Base-by-base conservation (phyloP, 2,113 vertebrate genomes). In the Macquaria australasica region DNA sequence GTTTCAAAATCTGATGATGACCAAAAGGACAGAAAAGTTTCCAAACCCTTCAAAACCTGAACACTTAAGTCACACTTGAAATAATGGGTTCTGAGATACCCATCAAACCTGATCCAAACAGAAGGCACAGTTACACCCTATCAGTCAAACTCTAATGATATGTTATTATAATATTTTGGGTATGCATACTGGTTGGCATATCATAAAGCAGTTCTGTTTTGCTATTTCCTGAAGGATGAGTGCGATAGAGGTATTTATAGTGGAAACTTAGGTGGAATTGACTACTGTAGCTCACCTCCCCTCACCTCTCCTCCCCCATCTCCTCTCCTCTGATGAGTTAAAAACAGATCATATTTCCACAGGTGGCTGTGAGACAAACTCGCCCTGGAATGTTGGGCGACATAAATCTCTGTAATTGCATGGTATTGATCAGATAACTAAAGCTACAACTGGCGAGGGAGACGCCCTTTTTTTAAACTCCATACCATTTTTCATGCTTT, bases 321-420 rank as follows among this genome's bases (percentile, higher is more conserved):
- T 79, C 73, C 69, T 78, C 73, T 73, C 69, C 79, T 56, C 59
- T 81, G 85, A 86, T 77, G 83, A 93, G 88, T 89, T 85, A 66
- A 93, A 91, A 93, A 91, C 91, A 90, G 93, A 94, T 95, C 93
- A 77, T 89, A 94, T 95, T 95, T 92, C 94, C 93, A 92, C 95
- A 96, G 95, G 95, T 96, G 96, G 93, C 92, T 92, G 87, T 76
- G 87, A 91, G 77, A 92, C 85, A 77, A 91, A 91, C 93, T 84
- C 79, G 20, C 82, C 9, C 87, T 89, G 96, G 95, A 96, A 96
- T 96, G 96, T 74, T 83, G 87, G 86, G 84, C 66, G 18, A 90
- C 93, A 96, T 96, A 96, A 96, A 95, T 95, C 94, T 95, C 79
- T 14, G 67, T 94, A 95, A 96, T 95, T 94, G 91, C 91, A 91